Percentiles rank a stretch among this genome's conserved stretches.
These are phyloP conservation scores for Trogon melanurus DNA, from an alignment of 2,113 vertebrate species.

Conservation along the genomic window DNA sequence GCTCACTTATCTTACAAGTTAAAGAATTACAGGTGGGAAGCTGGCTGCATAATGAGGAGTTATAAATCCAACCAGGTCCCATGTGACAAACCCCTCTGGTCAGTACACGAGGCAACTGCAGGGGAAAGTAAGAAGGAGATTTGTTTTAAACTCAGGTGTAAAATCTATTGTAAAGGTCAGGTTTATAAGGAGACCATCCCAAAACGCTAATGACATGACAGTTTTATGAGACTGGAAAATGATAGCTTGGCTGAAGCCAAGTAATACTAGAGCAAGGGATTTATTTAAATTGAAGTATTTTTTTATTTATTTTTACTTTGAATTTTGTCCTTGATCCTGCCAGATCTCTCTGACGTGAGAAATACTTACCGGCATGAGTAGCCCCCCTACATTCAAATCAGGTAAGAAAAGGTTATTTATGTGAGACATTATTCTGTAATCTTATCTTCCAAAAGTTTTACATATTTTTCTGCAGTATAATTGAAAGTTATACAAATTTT, in stretches of 20 bases:
- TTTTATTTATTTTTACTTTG: not conserved
- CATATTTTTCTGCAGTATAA: not conserved
- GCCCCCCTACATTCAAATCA: not conserved
- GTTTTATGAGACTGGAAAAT: conserved; percentile 62
- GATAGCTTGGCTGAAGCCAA: conserved; percentile 49
- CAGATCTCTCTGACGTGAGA: conserved; percentile 7
- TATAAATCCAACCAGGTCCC: not conserved
- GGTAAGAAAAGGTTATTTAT: not conserved
- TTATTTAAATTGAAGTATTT: conserved; percentile 42
- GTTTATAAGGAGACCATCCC: conserved; percentile 58
- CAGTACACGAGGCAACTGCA: accelerated
- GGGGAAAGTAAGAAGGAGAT: conserved; percentile 20
- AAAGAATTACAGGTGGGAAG: not conserved
- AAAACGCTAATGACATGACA: conserved; percentile 61
- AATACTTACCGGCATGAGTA: not conserved
- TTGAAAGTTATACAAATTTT: not conserved
- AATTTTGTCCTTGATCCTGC: conserved; percentile 22
- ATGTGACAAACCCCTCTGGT: not conserved
- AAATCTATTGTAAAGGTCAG: conserved; percentile 68
- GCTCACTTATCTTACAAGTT: not conserved
- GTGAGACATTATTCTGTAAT: not conserved
- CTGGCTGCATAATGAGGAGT: not conserved
- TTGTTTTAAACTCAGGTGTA: conserved; percentile 33
- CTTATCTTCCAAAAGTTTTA: not conserved
- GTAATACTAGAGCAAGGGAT: conserved; percentile 52